Evolutionary conservation across 2,888 invertebrate genomes (phyloP), one percentile per base, ranked within the genome.

Genomic region (Cephalotes varians): DNA sequence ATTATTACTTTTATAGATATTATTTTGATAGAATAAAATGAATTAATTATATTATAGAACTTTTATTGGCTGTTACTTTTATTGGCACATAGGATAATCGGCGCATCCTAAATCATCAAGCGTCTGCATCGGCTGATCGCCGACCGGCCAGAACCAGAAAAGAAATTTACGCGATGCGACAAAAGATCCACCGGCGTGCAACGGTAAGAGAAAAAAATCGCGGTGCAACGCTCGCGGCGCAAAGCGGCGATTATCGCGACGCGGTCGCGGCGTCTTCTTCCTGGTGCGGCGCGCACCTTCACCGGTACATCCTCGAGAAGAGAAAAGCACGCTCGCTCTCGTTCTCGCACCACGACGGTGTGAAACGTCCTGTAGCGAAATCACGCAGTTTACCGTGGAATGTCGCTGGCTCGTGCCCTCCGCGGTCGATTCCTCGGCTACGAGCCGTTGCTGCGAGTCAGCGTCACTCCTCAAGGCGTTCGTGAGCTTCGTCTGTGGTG

Each of bases 371-470:
- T 67, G 51, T 82, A 84, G 81, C 81, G 81, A 81, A 85, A 85
- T 84, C 83, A 49, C 34, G 49, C 72, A 60, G 84, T 69, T 82
- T 58, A 34, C 56, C 73, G 82, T 54, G 87, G 88, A 88, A 88
- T 88, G 86, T 81, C 80, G 85, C 54, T 80, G 82, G 84, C 85
- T 84, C 85, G 84, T 86, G 84, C 85, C 74, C 73, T 77, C 76
- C 79, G 80, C 67, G 81, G 44, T 58, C 79, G 84, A 83, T 82
- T 37, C 51, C 77, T 10, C 54, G 37, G 37, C 64, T 80, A 64
- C 76, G 25, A 64, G 31, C 65, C n/a, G 34, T 37, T 80, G 81
- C 71, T 28, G 47, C 62, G 62, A 62, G 15, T 15, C 34, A 40
- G 12, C 40, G 10, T 40, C 12, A 34, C 58, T 25, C n/a, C 56